These are phyloP conservation scores for Eupithecia exiguata DNA, from an alignment of 2,888 invertebrate genomes.

Conservation along the genomic window DNA sequence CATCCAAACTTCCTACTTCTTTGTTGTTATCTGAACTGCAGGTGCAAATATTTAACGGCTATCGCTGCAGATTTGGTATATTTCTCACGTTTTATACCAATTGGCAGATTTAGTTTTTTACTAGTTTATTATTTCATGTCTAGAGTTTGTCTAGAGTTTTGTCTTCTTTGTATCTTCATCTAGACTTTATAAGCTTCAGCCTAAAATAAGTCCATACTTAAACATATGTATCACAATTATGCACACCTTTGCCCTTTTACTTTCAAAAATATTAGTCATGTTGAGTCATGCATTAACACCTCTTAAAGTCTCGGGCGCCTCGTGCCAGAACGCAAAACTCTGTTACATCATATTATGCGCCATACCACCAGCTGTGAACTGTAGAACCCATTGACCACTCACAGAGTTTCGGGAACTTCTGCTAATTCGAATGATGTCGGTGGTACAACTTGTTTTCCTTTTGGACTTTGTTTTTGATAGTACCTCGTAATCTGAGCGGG, in stretches of 20 bases:
- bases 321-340: neutral
- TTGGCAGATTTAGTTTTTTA: slow-evolving; percentile 46
- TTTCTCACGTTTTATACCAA: slow-evolving; percentile 45
- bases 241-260: neutral
- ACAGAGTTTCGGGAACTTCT: slow-evolving; percentile 33
- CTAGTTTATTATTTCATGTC: slow-evolving; percentile 1
- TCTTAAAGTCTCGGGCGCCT: neutral
- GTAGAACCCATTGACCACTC: neutral
- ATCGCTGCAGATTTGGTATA: slow-evolving; percentile 37
- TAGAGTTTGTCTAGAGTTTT: neutral
- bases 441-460: slow-evolving; percentile 51
- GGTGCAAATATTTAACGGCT: slow-evolving; percentile 51
- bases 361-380: neutral
- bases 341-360: neutral
- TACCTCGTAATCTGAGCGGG: slow-evolving; percentile 36
- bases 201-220: no score
- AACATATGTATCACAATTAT: no score
- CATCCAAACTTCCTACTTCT: slow-evolving; percentile 54
- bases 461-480: slow-evolving; percentile 51
- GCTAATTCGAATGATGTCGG: slow-evolving; percentile 41
- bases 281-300: neutral
- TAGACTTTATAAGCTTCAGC: neutral
- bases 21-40: slow-evolving; percentile 49
- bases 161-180: no score
- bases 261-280: neutral